These are phyloP conservation scores for Pachyramphus minor DNA, from an alignment of 2,113 vertebrate species.

Conservation along the genomic window DNA sequence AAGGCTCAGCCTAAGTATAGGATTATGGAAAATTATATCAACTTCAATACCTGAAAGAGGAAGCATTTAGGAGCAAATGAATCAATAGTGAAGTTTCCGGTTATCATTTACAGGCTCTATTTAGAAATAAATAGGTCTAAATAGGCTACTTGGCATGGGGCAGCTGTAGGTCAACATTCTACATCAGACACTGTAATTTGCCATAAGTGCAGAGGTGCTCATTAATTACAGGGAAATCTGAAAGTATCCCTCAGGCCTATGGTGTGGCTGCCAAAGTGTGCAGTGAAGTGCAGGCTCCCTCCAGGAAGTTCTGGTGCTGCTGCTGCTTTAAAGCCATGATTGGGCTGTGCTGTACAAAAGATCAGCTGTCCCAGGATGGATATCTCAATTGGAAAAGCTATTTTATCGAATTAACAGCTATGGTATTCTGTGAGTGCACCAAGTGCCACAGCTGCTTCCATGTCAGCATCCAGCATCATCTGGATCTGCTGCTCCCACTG, in stretches of 20 bases:
- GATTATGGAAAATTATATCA: slow-evolving; percentile 68
- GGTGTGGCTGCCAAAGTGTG: slow-evolving; percentile 49
- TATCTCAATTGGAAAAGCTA: slow-evolving; percentile 55
- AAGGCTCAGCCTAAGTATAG: slow-evolving; percentile 61
- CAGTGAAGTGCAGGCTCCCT: slow-evolving; percentile 51
- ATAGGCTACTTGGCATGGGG: slow-evolving; percentile 57
- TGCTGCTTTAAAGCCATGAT: slow-evolving; percentile 31
- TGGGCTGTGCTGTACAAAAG: slow-evolving; percentile 38
- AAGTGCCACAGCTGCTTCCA: slow-evolving; percentile 55
- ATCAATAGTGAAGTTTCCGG: slow-evolving; percentile 74
- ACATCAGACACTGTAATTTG: slow-evolving; percentile 64
- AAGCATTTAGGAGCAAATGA: slow-evolving; percentile 70
- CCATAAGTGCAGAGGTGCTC: slow-evolving; percentile 56
- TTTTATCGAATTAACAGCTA: slow-evolving; percentile 63
- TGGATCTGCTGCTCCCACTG: neutral
- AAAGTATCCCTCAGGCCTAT: slow-evolving; percentile 60
- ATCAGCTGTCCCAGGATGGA: slow-evolving; percentile 60
- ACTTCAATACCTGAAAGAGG: slow-evolving; percentile 69
- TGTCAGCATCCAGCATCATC: slow-evolving; percentile 58
- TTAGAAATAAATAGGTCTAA: slow-evolving; percentile 73
- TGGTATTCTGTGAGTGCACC: slow-evolving; percentile 25
- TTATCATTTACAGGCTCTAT: slow-evolving; percentile 74
- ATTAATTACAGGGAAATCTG: slow-evolving; percentile 65
- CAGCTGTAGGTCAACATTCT: slow-evolving; percentile 64
- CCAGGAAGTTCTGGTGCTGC: slow-evolving; percentile 38